phyloP scores from a whole-genome alignment of 2,797 vertebrate genomes.

The Urocyon cinereoargenteus region DNA sequence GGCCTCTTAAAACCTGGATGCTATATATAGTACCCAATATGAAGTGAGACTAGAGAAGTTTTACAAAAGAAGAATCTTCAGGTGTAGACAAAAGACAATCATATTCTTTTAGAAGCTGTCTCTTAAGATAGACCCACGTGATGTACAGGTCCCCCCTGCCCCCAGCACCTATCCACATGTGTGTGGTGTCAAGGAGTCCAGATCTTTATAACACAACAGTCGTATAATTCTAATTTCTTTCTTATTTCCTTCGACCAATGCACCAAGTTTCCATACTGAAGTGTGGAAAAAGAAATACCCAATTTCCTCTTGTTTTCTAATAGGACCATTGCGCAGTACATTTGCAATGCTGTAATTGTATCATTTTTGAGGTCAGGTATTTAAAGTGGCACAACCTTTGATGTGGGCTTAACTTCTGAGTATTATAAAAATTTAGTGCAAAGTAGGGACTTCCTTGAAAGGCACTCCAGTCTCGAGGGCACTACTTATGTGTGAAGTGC shows the following conservation, averaged over 20 bases:
- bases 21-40: background rate
- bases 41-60: background rate
- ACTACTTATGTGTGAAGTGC: conserved; percentile 16
- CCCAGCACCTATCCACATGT: rapidly evolving
- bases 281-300: background rate
- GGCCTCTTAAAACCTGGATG: background rate
- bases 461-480: background rate
- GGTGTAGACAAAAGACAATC: background rate
- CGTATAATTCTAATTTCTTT: background rate
- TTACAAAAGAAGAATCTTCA: background rate
- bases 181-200: too few relatives aligned
- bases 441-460: conserved; percentile 2
- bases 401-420: conserved; percentile 61
- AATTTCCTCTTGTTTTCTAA: background rate
- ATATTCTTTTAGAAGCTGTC: too few relatives aligned
- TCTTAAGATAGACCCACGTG: background rate
- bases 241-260: background rate
- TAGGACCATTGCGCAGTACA: background rate
- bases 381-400: conserved; percentile 62
- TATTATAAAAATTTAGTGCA: conserved; percentile 46
- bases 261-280: background rate
- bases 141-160: background rate
- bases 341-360: background rate
- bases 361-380: conserved; percentile 50
- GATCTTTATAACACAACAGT: background rate